These are phyloP conservation scores for Tetrao urogallus DNA, from an alignment of 2,113 vertebrate species.

Conservation along the genomic window DNA sequence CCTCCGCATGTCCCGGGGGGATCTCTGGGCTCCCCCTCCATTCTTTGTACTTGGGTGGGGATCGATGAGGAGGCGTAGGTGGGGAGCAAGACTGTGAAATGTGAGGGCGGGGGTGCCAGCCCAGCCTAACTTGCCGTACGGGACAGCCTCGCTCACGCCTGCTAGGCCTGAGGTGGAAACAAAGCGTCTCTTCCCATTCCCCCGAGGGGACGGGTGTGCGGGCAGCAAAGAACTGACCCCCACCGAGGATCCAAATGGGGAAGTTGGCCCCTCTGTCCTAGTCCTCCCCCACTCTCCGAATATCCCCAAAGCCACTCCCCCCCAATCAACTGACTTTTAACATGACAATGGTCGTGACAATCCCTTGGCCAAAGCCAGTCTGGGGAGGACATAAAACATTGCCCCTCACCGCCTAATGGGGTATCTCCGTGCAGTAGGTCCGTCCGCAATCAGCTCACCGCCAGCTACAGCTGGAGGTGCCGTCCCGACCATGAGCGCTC, in stretches of 20 bases:
- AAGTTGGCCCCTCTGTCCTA: not conserved
- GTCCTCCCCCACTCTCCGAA: not conserved
- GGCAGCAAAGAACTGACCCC: not conserved
- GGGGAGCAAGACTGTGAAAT: not conserved
- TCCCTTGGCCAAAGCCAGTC: not conserved
- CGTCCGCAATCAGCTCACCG: fast-evolving
- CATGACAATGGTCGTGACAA: slow-evolving; percentile 56
- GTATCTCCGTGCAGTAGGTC: not conserved
- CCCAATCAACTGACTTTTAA: slow-evolving; percentile 39
- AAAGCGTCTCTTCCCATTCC: not conserved
- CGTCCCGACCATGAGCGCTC: slow-evolving; percentile 24
- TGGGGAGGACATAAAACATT: slow-evolving; percentile 40
- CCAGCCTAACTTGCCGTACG: fast-evolving
- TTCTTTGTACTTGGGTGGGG: not conserved
- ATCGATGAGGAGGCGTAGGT: not conserved
- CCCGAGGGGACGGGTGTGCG: not conserved
- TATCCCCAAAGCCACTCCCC: not conserved
- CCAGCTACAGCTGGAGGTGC: not conserved
- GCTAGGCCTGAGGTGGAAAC: not conserved
- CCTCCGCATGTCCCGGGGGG: not conserved
- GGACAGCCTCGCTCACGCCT: not conserved
- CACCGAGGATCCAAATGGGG: not conserved
- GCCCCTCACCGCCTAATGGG: not conserved
- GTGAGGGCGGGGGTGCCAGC: not conserved
- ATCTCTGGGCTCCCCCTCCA: not conserved